phyloP scores from a whole-genome alignment of 2,113 vertebrate species.

The Urocitellus parryii region DNA sequence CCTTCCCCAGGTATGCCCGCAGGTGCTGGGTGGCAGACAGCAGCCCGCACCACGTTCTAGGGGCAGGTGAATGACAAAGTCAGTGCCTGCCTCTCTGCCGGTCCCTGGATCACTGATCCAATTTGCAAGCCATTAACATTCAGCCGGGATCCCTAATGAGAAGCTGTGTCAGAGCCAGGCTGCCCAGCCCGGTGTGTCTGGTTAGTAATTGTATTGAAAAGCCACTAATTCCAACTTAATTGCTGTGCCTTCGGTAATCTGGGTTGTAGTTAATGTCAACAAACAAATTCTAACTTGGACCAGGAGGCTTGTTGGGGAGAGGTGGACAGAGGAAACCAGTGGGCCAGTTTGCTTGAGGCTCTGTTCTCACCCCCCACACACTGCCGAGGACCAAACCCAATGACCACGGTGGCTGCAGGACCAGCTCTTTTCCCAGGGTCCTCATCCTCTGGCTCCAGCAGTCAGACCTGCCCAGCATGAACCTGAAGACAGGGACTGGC shows the following conservation, averaged over 20 bases:
- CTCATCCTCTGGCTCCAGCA: no score
- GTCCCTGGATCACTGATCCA: slow-evolving; percentile 77
- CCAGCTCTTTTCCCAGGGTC: no score
- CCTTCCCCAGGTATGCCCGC: background rate
- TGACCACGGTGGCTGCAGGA: background rate
- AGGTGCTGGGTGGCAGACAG: slow-evolving; percentile 28
- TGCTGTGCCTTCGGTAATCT: slow-evolving; percentile 79
- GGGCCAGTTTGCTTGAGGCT: background rate
- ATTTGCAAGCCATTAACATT: slow-evolving; percentile 84
- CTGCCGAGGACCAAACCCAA: background rate
- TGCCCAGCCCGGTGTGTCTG: slow-evolving; percentile 61
- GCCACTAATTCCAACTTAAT: slow-evolving; percentile 81
- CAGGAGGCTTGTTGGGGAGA: background rate
- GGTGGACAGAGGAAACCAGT: background rate
- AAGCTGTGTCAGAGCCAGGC: slow-evolving; percentile 37
- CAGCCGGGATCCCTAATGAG: slow-evolving; percentile 80
- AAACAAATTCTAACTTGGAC: background rate
- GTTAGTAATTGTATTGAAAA: slow-evolving; percentile 64
- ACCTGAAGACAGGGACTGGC: background rate
- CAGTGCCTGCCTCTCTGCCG: background rate
- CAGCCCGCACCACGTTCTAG: background rate
- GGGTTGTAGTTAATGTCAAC: slow-evolving; percentile 64
- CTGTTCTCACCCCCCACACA: background rate
- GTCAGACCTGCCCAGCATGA: background rate
- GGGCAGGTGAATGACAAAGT: slow-evolving; percentile 59